phyloP scores from a whole-genome alignment of 2,888 invertebrate species.

The Drosophila algonquin region DNA sequence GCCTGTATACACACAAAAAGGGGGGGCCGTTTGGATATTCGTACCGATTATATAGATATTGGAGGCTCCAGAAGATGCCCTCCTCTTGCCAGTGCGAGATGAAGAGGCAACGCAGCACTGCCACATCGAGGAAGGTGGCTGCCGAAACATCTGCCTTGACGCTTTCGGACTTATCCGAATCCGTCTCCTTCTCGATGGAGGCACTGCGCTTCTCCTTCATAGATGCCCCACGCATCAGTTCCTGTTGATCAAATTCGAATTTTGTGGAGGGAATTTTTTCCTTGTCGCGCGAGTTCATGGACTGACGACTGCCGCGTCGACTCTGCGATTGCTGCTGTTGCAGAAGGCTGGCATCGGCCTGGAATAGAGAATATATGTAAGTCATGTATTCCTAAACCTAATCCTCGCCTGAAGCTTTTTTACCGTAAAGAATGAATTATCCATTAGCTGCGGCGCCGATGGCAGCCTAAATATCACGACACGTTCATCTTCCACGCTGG shows the following conservation, averaged over 20 bases:
- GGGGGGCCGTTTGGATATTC: background rate
- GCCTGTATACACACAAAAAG: too few species aligned
- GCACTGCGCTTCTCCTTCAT: slow-evolving; percentile 84
- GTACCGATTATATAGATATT: slow-evolving; percentile 94
- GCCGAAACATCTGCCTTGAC: slow-evolving; percentile 87
- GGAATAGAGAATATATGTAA: background rate
- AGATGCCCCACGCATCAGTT: slow-evolving; percentile 81
- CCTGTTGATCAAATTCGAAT: slow-evolving; percentile 84
- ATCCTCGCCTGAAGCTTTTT: background rate
- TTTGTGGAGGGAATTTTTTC: slow-evolving; percentile 81
- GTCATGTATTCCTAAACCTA: too few species aligned
- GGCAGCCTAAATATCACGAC: slow-evolving; percentile 94
- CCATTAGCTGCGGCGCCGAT: slow-evolving; percentile 89
- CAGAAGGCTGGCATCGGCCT: slow-evolving; percentile 92
- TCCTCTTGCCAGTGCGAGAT: slow-evolving; percentile 99
- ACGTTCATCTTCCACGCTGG: slow-evolving; percentile 95
- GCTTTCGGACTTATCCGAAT: slow-evolving; percentile 86
- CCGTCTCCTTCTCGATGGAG: slow-evolving; percentile 91
- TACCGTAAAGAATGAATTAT: slow-evolving; percentile 92
- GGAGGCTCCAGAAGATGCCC: slow-evolving; percentile 98
- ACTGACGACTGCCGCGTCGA: slow-evolving; percentile 83
- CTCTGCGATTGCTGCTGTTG: slow-evolving; percentile 86
- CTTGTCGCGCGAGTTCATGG: slow-evolving; percentile 81
- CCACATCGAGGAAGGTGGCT: slow-evolving; percentile 98
- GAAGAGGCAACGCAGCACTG: slow-evolving; percentile 97